phyloP scores from a whole-genome alignment of 2,797 vertebrate genomes.

The Hafferia zeledoni region DNA sequence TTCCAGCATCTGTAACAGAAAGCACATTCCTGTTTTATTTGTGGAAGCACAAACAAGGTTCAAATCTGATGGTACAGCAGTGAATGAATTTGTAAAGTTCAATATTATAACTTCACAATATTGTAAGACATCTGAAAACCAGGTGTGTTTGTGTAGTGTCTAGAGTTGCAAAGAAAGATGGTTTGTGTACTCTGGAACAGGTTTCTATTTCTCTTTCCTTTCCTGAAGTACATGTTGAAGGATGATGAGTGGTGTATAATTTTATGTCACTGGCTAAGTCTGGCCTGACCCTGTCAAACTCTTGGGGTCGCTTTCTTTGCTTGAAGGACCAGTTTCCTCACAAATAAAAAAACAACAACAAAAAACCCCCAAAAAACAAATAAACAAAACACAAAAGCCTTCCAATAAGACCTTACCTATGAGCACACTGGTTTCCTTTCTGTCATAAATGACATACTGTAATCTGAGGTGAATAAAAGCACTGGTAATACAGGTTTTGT shows the following conservation, averaged over 20 bases:
- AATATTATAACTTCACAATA: not conserved
- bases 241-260: not conserved
- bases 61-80: not conserved
- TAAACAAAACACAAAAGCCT: not conserved
- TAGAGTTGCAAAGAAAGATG: not conserved
- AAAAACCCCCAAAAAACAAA: too few relatives aligned
- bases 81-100: not conserved
- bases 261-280: not conserved
- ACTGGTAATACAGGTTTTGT: not conserved
- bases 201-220: not conserved
- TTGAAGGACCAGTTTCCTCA: not conserved
- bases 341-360: not conserved
- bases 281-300: not conserved
- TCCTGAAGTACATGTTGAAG: not conserved
- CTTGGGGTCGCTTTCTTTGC: not conserved
- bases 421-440: not conserved
- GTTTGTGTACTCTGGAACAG: not conserved
- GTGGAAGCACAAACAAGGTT: not conserved
- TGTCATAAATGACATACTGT: not conserved
- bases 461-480: not conserved
- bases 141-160: not conserved
- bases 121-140: not conserved
- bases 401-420: not conserved
- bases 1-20: constrained; percentile 45
- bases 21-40: constrained; percentile 26